Conservation (phyloP, 2,113 vertebrate genomes). For the Callopanchax toddi region DNA sequence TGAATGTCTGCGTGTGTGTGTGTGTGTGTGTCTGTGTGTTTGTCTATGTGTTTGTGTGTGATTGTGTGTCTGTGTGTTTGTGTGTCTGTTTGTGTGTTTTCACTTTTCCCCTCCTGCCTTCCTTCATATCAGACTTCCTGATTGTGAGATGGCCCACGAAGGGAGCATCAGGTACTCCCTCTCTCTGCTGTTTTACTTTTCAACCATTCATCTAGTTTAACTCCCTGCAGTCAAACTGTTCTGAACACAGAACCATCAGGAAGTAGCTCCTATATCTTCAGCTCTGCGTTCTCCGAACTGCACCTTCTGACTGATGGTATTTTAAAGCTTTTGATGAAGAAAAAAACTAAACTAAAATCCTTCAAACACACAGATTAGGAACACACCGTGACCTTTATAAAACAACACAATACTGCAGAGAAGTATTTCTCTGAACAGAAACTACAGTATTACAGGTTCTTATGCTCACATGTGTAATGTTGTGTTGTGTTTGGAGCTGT, state of each 20-base stretch:
- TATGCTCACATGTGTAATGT: too few species aligned
- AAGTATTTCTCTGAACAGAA: too few species aligned
- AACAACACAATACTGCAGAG: too few species aligned
- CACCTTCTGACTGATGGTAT: too few species aligned
- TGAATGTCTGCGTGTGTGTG: too few species aligned
- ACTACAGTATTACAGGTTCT: too few species aligned
- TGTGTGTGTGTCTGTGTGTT: conserved; percentile 30
- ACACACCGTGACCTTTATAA: too few species aligned
- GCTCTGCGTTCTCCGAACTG: neutral
- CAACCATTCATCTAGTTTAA: conserved; percentile 16
- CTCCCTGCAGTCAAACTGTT: neutral
- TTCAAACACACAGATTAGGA: too few species aligned
- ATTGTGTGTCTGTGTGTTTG: conserved; percentile 26
- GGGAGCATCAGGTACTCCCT: conserved; percentile 83
- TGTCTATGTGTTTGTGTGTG: conserved; percentile 29
- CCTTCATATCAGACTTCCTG: conserved; percentile 83
- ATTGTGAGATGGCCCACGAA: conserved; percentile 81
- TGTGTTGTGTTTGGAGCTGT: too few species aligned
- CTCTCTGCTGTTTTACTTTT: conserved; percentile 36
- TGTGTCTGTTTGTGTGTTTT: conserved; percentile 31
- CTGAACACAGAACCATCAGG: neutral
- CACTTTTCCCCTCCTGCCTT: conserved; percentile 64
- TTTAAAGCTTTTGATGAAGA: too few species aligned
- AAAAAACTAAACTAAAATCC: too few species aligned
- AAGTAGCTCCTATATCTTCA: neutral